Conservation (phyloP, 2,113 vertebrate species). For the Aleadryas rufinucha region DNA sequence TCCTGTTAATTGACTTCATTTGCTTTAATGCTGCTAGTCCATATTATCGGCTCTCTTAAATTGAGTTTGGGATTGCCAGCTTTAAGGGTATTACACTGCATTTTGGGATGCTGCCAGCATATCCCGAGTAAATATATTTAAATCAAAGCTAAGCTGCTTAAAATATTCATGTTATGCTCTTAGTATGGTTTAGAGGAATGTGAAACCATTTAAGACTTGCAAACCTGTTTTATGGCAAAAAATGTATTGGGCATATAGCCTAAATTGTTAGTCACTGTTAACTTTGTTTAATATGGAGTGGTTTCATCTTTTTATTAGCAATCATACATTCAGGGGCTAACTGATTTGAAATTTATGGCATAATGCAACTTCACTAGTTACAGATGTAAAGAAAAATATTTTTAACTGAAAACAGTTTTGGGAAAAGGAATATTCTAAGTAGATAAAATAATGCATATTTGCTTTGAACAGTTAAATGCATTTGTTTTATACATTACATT, state of each 20-base stretch:
- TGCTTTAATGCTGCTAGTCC: conserved; percentile 80
- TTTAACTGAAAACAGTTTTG: background rate
- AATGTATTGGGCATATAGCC: conserved; percentile 61
- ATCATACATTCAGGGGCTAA: background rate
- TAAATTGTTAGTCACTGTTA: conserved; percentile 56
- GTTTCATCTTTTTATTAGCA: conserved; percentile 52
- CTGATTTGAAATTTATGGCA: conserved; percentile 39
- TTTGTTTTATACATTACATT: background rate
- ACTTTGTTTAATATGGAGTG: conserved; percentile 50
- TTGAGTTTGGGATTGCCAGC: conserved; percentile 79
- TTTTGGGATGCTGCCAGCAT: conserved; percentile 81
- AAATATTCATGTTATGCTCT: conserved; percentile 89
- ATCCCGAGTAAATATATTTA: conserved; percentile 88
- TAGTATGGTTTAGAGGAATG: conserved; percentile 84
- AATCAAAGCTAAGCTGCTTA: conserved; percentile 90
- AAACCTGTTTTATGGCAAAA: conserved; percentile 76
- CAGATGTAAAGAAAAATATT: background rate
- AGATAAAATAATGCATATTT: background rate
- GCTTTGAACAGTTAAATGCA: background rate
- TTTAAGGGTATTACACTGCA: conserved; percentile 82
- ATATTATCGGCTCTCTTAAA: conserved; percentile 83
- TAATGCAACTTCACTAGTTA: background rate
- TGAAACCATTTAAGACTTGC: conserved; percentile 79
- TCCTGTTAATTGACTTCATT: conserved; percentile 84
- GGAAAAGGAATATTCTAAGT: background rate